Evolutionary conservation across 2,888 invertebrate genomes (phyloP), one percentile per base, ranked within the genome.

Genomic region (Tetramorium bicarinatum): DNA sequence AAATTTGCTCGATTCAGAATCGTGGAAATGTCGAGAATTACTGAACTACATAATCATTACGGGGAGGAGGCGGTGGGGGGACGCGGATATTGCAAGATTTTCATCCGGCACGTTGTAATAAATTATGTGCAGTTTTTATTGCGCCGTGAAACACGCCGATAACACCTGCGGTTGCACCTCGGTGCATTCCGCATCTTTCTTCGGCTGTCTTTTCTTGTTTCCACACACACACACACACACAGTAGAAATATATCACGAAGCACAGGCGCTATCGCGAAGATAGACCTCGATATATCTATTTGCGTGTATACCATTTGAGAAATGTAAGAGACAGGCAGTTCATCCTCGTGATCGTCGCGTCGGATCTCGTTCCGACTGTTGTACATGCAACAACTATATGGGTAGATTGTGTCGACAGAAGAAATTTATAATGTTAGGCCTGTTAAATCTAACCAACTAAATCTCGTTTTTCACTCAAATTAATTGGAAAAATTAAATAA

Each of bases 51-150:
- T 69, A 69, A 77, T 69, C 15, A 15, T 77, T 29, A 69, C 21
- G n/a, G 13, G 38, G 18, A n/a, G 6, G 9, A 4, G 4, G 29
- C 29, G 29, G 29, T 34, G 4, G 4, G 29, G 29, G 29, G 3
- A 29, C 29, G 29, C 13, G 54, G 41, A 54, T 62, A 52, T 56
- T 21, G 29, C 47, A 13, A 18, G 0, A 44, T 77, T 69, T 69
- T 79, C 21, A 34, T 47, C 34, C 29, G 34, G 54, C 21, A 1
- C 34, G 18, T 13, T 7, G 47, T 79, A 71, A 79, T 72, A 49
- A 59, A 79, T 79, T 59, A n/a, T 18, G 13, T 34, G 3, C 38
- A 13, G 13, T 56, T 80, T 71, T 80, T 80, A 80, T 72, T 80
- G 9, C 47, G 44, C 21, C 6, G 34, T 62, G 44, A 69, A 61